These are phyloP conservation scores for Pocillopora meandrina DNA, from an alignment of 92 coral and sea anemone species.

Conservation along the genomic window DNA sequence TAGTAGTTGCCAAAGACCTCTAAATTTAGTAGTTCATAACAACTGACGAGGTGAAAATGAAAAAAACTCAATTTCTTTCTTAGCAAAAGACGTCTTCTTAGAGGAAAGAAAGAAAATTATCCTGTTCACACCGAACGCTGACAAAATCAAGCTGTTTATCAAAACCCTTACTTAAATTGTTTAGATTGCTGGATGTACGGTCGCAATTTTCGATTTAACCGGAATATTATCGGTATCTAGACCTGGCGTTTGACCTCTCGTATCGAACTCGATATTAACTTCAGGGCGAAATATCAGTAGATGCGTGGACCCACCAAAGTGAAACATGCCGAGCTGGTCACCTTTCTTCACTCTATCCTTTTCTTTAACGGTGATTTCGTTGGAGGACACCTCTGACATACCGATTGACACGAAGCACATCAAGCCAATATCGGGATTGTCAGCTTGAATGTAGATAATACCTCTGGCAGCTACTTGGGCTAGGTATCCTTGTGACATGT, in stretches of 20 bases:
- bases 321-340: constrained; percentile 75
- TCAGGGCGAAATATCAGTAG: constrained; percentile 65
- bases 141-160: background rate
- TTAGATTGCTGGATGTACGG: constrained; percentile 32
- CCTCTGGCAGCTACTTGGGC: constrained; percentile 66
- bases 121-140: no score
- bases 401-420: constrained; percentile 70
- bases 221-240: constrained; percentile 44
- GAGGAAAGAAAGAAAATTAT: no score
- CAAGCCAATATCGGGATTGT: constrained; percentile 64
- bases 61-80: no score
- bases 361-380: constrained; percentile 57
- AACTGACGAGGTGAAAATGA: no score
- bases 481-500: constrained; percentile 62
- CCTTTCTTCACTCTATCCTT: constrained; percentile 61
- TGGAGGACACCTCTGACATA: constrained; percentile 65
- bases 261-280: constrained; percentile 53
- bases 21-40: no score
- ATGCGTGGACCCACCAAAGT: constrained; percentile 77
- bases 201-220: constrained; percentile 51
- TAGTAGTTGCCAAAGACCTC: no score
- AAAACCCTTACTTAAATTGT: background rate
- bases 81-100: no score
- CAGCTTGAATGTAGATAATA: constrained; percentile 58
- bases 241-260: constrained; percentile 58